Base-by-base conservation (phyloP, 2,113 vertebrate genomes). In the Corythornis cristatus region DNA sequence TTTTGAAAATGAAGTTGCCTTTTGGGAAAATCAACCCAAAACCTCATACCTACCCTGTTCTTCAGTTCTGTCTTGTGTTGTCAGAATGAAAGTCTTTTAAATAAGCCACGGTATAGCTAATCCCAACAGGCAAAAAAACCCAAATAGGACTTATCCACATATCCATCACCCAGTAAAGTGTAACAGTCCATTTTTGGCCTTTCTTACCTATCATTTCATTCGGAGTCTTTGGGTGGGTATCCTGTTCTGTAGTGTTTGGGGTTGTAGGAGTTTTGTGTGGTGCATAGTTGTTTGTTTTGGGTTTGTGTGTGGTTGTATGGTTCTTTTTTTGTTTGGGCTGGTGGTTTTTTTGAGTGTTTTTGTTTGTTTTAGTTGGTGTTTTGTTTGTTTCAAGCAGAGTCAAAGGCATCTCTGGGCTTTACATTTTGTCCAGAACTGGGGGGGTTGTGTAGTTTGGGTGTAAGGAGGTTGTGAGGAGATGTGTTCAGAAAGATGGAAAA, bases 191-290 rank as follows among this genome's bases (percentile, higher is more conserved):
- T 10, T 11, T 68, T 65, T 74, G 61, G 4, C 31, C 3, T 62
- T 33, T 67, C 21, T 57, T 20, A 8, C 15, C 31, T 83, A 19
- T 66, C 15, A 6, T 71, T n/a, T 82, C 15, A 2, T n/a, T 68
- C 12, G 4, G 2, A 48, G 21, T 45, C 31, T 72, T 45, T 57
- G 18, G 15, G 28, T 5, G 9, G 14, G 4, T 57, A 5, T 50
- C 15, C 6, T 83, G 45, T 61, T 76, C 80, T 83, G 58, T 57
- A 29, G 12, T 4, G 13, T 68, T 57, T 45, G 9, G 16, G 15
- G 6, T 1, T 66, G 74, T n/a, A 8, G 21, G 22, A 4, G 0
- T 5, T 62, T 62, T 54, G 3, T 56, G 9, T 56, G 9, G 1
- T 31, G 8, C 5, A 21, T 48, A 3, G 6, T 15, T 67, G 60